Evolutionary conservation across 2,113 vertebrate genomes (phyloP).

Genomic region (Mixornis gularis): DNA sequence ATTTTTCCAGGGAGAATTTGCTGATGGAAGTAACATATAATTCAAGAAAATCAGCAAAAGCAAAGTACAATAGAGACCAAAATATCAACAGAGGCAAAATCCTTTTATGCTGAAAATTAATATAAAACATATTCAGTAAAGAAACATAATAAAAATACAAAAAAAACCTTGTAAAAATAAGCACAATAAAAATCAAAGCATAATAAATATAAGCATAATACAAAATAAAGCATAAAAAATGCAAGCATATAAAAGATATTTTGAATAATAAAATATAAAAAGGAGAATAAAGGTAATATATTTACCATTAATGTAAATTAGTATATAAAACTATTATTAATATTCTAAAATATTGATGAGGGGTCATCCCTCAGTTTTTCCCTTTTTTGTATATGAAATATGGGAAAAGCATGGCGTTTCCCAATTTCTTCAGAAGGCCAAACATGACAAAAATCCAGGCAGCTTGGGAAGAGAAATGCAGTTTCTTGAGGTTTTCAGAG

Average conservation of each 20-base stretch:
- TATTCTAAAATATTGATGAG: neutral
- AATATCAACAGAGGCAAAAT: neutral
- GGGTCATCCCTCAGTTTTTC: neutral
- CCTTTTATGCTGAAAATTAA: neutral
- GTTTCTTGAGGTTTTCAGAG: neutral
- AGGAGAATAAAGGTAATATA: neutral
- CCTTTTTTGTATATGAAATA: neutral
- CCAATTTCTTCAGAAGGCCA: neutral
- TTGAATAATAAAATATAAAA: neutral
- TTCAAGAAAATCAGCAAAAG: constrained; percentile 4
- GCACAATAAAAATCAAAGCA: neutral
- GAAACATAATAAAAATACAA: neutral
- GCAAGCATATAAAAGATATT: neutral
- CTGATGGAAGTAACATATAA: neutral
- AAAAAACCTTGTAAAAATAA: neutral
- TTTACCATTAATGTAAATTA: neutral
- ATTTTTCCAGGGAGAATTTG: constrained; percentile 25
- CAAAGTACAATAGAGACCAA: neutral
- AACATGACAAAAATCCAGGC: neutral
- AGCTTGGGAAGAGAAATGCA: neutral
- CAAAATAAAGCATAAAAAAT: neutral
- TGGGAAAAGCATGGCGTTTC: neutral
- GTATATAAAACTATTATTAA: neutral
- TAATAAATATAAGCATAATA: neutral
- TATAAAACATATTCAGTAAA: neutral